These are phyloP conservation scores for Brachycybe producta DNA, from an alignment of 2,888 invertebrate genomes.

Conservation along the genomic window DNA sequence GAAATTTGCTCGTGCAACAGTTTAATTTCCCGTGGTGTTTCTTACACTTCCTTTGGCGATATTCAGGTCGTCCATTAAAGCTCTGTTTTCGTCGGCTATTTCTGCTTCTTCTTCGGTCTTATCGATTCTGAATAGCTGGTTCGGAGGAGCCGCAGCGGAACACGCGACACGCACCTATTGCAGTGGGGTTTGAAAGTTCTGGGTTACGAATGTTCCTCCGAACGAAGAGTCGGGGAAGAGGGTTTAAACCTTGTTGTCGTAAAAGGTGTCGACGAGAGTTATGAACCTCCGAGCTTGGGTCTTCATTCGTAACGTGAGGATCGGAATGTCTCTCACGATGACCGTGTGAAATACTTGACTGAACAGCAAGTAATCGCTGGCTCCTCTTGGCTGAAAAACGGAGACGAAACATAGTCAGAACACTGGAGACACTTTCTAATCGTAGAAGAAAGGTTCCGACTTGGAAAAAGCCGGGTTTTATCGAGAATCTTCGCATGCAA, in stretches of 20 bases:
- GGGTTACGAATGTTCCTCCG: constrained; percentile 2
- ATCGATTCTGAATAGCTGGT: constrained; percentile 52
- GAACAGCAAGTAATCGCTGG: constrained; percentile 86
- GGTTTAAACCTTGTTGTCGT: constrained; percentile 85
- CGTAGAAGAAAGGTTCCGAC: background rate
- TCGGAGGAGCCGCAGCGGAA: constrained; percentile 63
- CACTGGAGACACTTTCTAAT: constrained; percentile 3
- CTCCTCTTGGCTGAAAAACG: constrained; percentile 63
- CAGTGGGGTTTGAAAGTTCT: constrained; percentile 10
- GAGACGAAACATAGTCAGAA: constrained; percentile 15
- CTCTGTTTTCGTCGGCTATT: constrained; percentile 62
- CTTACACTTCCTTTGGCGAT: constrained; percentile 42
- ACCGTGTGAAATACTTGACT: constrained; percentile 90
- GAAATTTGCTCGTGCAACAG: background rate
- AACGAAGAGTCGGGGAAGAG: no score
- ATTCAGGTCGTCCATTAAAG: constrained; percentile 89
- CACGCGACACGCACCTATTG: constrained; percentile 61
- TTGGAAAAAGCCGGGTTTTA: background rate
- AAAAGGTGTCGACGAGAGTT: constrained; percentile 89
- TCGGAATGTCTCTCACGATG: constrained; percentile 76
- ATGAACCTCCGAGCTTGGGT: constrained; percentile 91
- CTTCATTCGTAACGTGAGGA: constrained; percentile 59
- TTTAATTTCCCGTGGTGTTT: no score
- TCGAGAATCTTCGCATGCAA: no score
- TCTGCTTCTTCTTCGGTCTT: constrained; percentile 32